A percentile compares a stretch with the other conserved stretches of the same genome.
phyloP scores from a whole-genome alignment of 2,113 vertebrate genomes.

The Triplophysa dalaica region DNA sequence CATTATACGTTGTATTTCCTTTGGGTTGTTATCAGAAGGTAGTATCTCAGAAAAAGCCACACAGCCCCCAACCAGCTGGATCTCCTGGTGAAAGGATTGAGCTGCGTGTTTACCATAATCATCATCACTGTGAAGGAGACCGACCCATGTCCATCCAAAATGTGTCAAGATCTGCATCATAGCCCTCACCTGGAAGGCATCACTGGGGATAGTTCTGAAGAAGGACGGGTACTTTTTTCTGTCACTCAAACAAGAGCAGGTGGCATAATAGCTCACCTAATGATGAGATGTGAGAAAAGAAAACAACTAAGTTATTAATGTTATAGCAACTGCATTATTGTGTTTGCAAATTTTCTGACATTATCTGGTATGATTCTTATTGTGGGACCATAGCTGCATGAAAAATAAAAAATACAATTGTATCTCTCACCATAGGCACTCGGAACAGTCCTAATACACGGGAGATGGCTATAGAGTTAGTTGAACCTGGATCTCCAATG shows the following conservation, averaged over 20 bases:
- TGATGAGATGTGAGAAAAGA: background rate
- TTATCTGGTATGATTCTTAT: no score
- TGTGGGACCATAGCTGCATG: no score
- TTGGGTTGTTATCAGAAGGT: background rate
- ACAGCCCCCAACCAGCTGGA: background rate
- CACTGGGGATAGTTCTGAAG: constrained; percentile 43
- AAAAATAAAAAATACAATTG: no score
- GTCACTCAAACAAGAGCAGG: constrained; percentile 41
- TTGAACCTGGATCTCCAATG: constrained; percentile 60
- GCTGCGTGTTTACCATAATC: constrained; percentile 15
- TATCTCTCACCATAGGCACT: constrained; percentile 57
- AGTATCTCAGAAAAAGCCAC: constrained; percentile 16
- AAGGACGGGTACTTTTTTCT: constrained; percentile 30
- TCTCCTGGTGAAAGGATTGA: background rate
- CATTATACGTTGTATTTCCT: background rate
- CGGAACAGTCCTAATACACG: constrained; percentile 57
- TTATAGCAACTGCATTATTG: no score
- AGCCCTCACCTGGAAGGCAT: constrained; percentile 32
- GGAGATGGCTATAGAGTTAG: constrained; percentile 60
- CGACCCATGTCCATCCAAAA: constrained; percentile 40
- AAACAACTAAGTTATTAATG: background rate
- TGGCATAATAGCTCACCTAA: constrained; percentile 41
- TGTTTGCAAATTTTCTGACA: no score
- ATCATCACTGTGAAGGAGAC: constrained; percentile 9
- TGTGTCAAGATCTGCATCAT: constrained; percentile 18